Percentiles rank a stretch among this genome's conserved stretches.
Evolutionary conservation across 2,797 vertebrate genomes (phyloP).

Genomic region (Leptoclinus maculatus): DNA sequence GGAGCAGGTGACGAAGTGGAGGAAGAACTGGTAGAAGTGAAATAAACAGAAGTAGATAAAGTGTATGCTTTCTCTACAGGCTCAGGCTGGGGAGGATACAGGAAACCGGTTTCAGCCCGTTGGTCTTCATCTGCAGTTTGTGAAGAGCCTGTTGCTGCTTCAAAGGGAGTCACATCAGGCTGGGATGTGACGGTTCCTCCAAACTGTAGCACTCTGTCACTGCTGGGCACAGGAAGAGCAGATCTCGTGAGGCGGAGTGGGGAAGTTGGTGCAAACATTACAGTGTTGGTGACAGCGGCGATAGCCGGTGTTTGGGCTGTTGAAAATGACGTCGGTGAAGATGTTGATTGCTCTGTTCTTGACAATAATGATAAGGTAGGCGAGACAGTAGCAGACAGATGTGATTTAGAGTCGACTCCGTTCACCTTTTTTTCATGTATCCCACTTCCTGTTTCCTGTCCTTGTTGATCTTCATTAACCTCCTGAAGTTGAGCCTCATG

Average conservation of each 20-base stretch:
- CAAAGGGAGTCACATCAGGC: not conserved
- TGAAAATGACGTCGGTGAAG: slow-evolving; percentile 9
- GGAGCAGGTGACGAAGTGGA: not conserved
- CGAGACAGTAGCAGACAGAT: slow-evolving; percentile 3
- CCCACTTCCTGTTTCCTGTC: not conserved
- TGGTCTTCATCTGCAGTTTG: slow-evolving; percentile 2
- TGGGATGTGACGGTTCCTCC: not conserved
- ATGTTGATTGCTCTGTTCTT: not conserved
- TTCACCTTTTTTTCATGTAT: not conserved
- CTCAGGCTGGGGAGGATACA: not conserved
- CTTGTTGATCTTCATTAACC: not conserved
- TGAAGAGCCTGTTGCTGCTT: not conserved
- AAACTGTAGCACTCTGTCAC: not conserved
- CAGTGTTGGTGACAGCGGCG: not conserved
- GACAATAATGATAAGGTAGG: slow-evolving; percentile 17
- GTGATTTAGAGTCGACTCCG: not conserved
- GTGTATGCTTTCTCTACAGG: not conserved
- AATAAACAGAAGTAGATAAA: slow-evolving; percentile 13
- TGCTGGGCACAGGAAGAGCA: not conserved
- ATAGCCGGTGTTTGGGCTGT: not conserved
- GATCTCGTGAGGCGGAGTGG: not conserved
- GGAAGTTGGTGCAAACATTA: not conserved
- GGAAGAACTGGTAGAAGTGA: not conserved
- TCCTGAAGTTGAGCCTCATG: not conserved
- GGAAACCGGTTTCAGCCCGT: not conserved